phyloP scores from a whole-genome alignment of 2,113 vertebrate species.

The Thalassarche chlororhynchos region DNA sequence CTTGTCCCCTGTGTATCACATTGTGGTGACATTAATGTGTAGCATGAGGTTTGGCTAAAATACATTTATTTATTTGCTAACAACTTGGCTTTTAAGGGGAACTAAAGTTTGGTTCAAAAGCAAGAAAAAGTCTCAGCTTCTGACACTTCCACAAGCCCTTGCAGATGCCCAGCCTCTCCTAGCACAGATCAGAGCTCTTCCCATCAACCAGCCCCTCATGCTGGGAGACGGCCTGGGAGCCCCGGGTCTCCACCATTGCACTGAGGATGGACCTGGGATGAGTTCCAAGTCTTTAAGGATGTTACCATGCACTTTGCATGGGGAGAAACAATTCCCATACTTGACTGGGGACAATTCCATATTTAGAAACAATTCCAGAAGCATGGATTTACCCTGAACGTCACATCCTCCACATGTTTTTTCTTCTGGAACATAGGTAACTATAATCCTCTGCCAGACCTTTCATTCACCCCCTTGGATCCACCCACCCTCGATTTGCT shows the following conservation, averaged over 20 bases:
- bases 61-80: not conserved
- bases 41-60: not conserved
- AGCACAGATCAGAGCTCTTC: not conserved
- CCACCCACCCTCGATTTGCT: not conserved
- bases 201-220: not conserved
- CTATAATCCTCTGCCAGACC: not conserved
- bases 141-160: not conserved
- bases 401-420: not conserved
- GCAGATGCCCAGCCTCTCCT: not conserved
- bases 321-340: not conserved
- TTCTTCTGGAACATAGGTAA: not conserved
- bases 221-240: not conserved
- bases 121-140: not conserved
- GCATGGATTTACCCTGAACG: not conserved
- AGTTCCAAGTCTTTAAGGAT: not conserved
- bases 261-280: not conserved
- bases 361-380: not conserved
- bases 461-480: not conserved
- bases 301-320: not conserved
- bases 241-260: not conserved
- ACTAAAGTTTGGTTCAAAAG: not conserved
- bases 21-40: not conserved
- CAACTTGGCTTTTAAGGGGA: not conserved
- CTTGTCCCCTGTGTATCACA: not conserved
- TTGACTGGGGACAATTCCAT: not conserved